A percentile compares a stretch with the other conserved stretches of the same genome.
Evolutionary conservation across 2,888 invertebrate genomes (phyloP).

Genomic region (Ligdia adustata): DNA sequence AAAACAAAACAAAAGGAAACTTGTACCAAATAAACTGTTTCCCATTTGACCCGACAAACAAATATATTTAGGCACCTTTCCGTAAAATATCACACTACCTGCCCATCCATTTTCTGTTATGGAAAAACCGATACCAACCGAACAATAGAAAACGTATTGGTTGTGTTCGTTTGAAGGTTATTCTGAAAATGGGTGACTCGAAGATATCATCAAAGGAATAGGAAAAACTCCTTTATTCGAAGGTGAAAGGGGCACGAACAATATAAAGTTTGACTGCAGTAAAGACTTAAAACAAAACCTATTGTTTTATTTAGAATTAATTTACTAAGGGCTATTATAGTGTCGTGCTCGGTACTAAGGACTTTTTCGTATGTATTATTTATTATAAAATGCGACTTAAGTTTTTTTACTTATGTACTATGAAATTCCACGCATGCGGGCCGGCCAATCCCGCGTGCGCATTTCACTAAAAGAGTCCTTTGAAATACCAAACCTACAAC

Average conservation of each 20-base stretch:
- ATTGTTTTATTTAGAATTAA: too few species aligned
- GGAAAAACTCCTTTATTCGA: conserved; percentile 30
- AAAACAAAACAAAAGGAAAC: conserved; percentile 13
- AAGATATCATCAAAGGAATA: conserved; percentile 37
- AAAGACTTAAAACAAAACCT: not conserved
- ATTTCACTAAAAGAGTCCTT: too few species aligned
- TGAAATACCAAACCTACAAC: too few species aligned
- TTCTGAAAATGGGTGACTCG: conserved; percentile 30
- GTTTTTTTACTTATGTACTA: too few species aligned
- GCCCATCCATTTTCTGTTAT: conserved; percentile 38
- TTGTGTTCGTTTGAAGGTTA: conserved; percentile 29
- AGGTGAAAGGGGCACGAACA: conserved; percentile 21
- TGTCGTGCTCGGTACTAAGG: too few species aligned
- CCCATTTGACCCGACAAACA: conserved; percentile 28
- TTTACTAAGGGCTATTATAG: too few species aligned
- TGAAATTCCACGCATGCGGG: too few species aligned
- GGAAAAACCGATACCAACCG: conserved; percentile 37
- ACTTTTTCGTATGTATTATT: too few species aligned
- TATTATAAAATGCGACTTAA: too few species aligned
- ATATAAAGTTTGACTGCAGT: conserved; percentile 8
- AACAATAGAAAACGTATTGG: conserved; percentile 34
- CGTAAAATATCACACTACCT: conserved; percentile 35
- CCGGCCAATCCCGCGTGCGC: too few species aligned
- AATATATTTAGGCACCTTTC: conserved; percentile 30
- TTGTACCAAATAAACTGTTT: conserved; percentile 16